Evolutionary conservation across 1,140 invertebrate genomes (phyloP), one percentile per base, ranked within the genome.

Genomic region (Euschistus heros): DNA sequence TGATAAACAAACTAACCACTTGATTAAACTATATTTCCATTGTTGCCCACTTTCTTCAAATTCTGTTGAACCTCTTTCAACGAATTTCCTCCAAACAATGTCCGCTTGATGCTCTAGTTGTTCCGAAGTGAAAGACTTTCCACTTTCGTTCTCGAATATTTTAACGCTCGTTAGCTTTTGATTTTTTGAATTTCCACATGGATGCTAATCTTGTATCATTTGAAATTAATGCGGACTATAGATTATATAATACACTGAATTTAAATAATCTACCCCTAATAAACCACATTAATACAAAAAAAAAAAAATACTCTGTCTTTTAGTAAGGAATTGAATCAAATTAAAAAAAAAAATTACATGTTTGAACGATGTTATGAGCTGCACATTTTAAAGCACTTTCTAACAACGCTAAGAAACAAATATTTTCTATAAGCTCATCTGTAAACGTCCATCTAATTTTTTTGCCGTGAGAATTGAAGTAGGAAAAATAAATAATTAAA

Each of bases 91-190:
- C 6, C 33, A 37, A 6, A 57, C 54, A 57, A 57, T 24, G 22
- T 57, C 15, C 24, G 15, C 54, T 22, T 5, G 54, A 22, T 24
- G 54, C 54, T 57, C 54, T 26, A 26, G 24, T 57, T 57, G 18
- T 5, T 57, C 15, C 54, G 2, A 27, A 57, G 54, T 57, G 54
- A 57, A 57, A 57, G 54, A 15, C 54, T 57, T 57, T 57, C 54
- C 24, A 57, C 54, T 57, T 57, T 57, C 54, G 26, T 57, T 26
- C 24, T 57, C 8, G 54, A 57, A 57, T 57, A 57, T 57, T 57
- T 57, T 26, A 57, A 57, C 24, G 54, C 54, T 57, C 24, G 18
- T 57, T 57, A 57, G 15, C n/a, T n/a, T 50, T 18, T 50, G n/a
- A 50, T 20, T 50, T 18, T 50, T 50, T 10, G 47, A 50, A 20